These are phyloP conservation scores for Alca torda DNA, from an alignment of 2,797 vertebrate species.

Conservation along the genomic window DNA sequence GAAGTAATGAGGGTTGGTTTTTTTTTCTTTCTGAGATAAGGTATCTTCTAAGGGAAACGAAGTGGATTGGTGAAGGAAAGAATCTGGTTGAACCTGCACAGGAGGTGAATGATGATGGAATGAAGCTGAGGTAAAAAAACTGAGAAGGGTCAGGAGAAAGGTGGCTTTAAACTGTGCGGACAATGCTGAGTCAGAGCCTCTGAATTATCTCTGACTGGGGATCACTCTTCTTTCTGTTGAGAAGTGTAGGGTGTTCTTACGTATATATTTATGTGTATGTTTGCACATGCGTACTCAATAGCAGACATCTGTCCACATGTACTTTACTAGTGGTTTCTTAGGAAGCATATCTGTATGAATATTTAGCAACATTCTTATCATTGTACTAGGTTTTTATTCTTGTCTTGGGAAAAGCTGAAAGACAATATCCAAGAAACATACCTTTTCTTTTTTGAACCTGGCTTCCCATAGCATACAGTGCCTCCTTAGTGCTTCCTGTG, in stretches of 20 bases:
- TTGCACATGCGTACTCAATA: fast-evolving
- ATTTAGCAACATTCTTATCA: neutral
- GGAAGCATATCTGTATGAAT: neutral
- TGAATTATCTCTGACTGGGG: neutral
- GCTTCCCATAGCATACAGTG: neutral
- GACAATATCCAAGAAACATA: neutral
- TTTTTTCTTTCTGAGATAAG: neutral
- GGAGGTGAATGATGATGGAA: neutral
- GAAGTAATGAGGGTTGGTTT: neutral
- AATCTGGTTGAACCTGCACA: neutral
- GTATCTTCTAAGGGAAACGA: neutral
- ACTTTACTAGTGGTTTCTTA: neutral
- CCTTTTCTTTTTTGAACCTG: neutral
- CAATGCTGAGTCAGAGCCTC: neutral
- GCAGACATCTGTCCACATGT: neutral
- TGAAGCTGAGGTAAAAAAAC: neutral
- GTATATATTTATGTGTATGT: neutral
- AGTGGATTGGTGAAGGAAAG: neutral
- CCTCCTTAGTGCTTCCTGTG: neutral
- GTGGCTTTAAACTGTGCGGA: neutral
- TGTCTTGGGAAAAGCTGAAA: neutral
- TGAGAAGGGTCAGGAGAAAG: neutral
- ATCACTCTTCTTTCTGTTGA: neutral
- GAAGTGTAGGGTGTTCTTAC: neutral
- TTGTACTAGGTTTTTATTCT: neutral